These are phyloP conservation scores for Glareola pratincola DNA, from an alignment of 2,113 vertebrate genomes.

Conservation along the genomic window DNA sequence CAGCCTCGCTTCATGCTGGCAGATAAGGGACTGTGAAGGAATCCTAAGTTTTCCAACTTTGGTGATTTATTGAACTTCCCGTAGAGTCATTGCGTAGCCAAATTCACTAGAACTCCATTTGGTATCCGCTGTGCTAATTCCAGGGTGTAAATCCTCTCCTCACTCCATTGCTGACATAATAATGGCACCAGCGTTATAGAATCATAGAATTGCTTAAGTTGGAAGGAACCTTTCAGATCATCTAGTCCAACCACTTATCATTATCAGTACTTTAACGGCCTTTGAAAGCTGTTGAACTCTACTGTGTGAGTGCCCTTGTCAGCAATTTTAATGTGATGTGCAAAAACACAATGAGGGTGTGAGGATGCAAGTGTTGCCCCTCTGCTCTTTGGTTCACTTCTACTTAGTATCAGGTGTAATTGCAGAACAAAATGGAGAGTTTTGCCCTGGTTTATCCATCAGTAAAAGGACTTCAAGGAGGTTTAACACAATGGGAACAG, in stretches of 20 bases:
- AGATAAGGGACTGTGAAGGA: background rate
- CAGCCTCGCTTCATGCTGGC: background rate
- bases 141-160: background rate
- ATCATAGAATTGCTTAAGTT: too few species aligned
- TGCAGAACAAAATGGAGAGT: background rate
- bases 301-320: background rate
- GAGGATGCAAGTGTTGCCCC: background rate
- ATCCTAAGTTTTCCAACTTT: background rate
- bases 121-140: background rate
- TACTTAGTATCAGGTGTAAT: background rate
- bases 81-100: background rate
- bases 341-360: background rate
- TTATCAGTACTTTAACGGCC: background rate
- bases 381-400: background rate
- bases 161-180: background rate
- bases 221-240: too few species aligned
- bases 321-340: background rate
- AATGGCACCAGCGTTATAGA: background rate
- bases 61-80: background rate
- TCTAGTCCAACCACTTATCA: too few species aligned
- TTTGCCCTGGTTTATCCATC: background rate
- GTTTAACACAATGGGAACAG: background rate
- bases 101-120: background rate
- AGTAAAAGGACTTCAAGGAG: background rate
- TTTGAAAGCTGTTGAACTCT: background rate